Conservation (phyloP, 2,888 invertebrate genomes). For the Monochamus alternatus region DNA sequence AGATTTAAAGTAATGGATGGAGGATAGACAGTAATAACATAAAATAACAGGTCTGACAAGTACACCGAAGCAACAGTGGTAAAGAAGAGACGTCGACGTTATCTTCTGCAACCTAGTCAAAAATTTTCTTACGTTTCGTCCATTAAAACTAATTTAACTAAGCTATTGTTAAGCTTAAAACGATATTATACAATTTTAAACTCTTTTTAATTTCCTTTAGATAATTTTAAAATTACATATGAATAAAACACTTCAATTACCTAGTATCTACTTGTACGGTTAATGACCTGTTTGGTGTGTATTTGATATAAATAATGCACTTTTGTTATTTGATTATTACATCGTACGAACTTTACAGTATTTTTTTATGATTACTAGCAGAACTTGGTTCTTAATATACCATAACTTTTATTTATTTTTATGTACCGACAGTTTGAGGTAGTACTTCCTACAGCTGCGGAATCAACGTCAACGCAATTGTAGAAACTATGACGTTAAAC, state of each 20-base stretch:
- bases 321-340: constrained; percentile 30
- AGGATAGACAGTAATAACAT: constrained; percentile 39
- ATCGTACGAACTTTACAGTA: constrained; percentile 11
- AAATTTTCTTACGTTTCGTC: constrained; percentile 48
- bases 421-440: constrained; percentile 9
- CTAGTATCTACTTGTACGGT: constrained; percentile 16
- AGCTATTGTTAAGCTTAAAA: constrained; percentile 45
- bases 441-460: background rate
- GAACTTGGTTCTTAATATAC: constrained; percentile 12
- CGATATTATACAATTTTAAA: constrained; percentile 40
- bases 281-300: constrained; percentile 30
- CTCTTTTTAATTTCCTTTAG: constrained; percentile 21
- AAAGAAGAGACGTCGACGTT: constrained; percentile 48
- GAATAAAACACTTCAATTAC: constrained; percentile 17
- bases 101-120: constrained; percentile 51
- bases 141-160: constrained; percentile 42
- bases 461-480: background rate
- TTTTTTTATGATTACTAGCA: constrained; percentile 25
- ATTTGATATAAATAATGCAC: constrained; percentile 28
- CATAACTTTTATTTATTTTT: constrained; percentile 11
- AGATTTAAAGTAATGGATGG: constrained; percentile 49
- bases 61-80: constrained; percentile 60
- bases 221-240: constrained; percentile 28
- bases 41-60: constrained; percentile 59
- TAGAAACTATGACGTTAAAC: constrained; percentile 12